Percentiles rank a stretch among this genome's conserved stretches.
Conservation (phyloP, 92 coral and sea anemone species). For the Hydrozoanthus gracilis region DNA sequence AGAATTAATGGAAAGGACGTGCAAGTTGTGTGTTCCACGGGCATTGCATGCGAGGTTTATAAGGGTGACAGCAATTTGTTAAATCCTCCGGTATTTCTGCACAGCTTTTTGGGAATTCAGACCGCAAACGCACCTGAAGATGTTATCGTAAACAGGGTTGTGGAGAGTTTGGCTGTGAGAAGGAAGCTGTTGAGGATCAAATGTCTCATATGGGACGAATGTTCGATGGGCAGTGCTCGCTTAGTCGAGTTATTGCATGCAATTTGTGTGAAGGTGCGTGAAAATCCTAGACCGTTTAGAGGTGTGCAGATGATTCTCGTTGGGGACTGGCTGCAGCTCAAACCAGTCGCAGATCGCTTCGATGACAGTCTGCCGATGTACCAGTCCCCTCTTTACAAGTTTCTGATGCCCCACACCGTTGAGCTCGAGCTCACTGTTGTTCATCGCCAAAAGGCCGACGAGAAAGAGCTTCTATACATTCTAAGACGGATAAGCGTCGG, state of each 20-base stretch:
- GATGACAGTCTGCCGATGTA: constrained; percentile 41
- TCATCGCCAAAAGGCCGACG: constrained; percentile 44
- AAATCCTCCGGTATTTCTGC: not conserved
- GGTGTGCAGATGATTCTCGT: constrained; percentile 42
- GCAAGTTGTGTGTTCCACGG: not conserved
- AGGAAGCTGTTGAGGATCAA: not conserved
- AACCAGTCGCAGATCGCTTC: constrained; percentile 27
- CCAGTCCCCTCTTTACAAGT: not conserved
- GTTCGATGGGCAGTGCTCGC: constrained; percentile 29
- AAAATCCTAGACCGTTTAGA: not conserved
- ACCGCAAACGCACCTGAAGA: constrained; percentile 19
- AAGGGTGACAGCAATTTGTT: not conserved
- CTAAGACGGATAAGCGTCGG: constrained; percentile 34
- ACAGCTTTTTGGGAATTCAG: constrained; percentile 18
- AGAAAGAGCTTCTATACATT: not conserved
- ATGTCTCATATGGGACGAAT: constrained; percentile 9
- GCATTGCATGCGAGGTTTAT: constrained; percentile 17
- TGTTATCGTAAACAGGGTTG: not conserved
- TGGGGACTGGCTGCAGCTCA: constrained; percentile 40
- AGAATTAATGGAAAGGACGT: too few relatives aligned
- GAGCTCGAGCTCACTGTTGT: constrained; percentile 23
- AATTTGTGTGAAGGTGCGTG: constrained; percentile 5
- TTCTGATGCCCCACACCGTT: constrained; percentile 45
- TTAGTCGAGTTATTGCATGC: constrained; percentile 44
- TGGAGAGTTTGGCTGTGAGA: not conserved